Conservation (phyloP, 2,888 invertebrate genomes). For the Lasioglossum morio region DNA sequence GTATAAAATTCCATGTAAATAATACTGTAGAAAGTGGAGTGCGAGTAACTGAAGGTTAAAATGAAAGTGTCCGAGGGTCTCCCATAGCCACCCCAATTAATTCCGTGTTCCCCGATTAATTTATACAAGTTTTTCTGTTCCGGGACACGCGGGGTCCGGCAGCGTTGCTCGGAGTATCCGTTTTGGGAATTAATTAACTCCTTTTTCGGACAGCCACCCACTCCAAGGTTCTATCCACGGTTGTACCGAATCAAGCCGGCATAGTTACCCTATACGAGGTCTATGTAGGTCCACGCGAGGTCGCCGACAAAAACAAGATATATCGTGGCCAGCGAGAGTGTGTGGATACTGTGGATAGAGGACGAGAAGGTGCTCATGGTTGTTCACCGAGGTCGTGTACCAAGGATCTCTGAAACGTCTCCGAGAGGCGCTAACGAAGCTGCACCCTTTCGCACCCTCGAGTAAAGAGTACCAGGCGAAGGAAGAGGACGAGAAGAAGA, state of each 20-base stretch:
- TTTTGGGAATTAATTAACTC: conserved; percentile 45
- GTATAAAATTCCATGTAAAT: too few relatives aligned
- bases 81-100: neutral
- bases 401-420: conserved; percentile 55
- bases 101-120: conserved; percentile 10
- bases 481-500: conserved; percentile 16
- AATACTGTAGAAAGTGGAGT: too few relatives aligned
- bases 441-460: conserved; percentile 69
- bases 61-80: neutral
- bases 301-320: conserved; percentile 25
- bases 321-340: conserved; percentile 3
- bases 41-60: neutral
- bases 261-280: conserved; percentile 23
- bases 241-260: conserved; percentile 31
- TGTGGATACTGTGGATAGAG: neutral
- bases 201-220: conserved; percentile 17
- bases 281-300: conserved; percentile 13
- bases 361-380: conserved; percentile 20
- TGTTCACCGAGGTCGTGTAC: conserved; percentile 65
- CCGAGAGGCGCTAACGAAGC: conserved; percentile 76
- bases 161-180: neutral
- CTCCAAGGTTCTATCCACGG: neutral
- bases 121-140: conserved; percentile 12
- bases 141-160: neutral
- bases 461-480: conserved; percentile 1